These are phyloP conservation scores for Taeniopygia guttata DNA, from an alignment of 2,797 vertebrate genomes.

Conservation along the genomic window DNA sequence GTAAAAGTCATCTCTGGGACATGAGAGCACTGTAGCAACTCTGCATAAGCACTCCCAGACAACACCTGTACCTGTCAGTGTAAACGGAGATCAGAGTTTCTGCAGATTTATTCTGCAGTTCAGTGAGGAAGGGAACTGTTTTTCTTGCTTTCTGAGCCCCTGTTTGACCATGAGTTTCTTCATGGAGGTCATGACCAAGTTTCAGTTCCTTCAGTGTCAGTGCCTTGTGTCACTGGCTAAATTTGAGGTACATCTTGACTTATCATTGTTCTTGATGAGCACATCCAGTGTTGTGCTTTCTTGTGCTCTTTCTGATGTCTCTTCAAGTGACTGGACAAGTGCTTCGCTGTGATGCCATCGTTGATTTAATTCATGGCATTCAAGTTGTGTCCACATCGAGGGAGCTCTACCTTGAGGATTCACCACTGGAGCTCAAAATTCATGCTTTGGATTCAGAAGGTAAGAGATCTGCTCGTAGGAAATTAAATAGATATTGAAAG, in stretches of 20 bases:
- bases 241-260: not conserved
- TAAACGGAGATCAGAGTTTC: not conserved
- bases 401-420: constrained; percentile 94
- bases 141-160: not conserved
- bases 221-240: not conserved
- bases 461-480: constrained; percentile 43
- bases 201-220: not conserved
- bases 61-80: not conserved
- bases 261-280: not conserved
- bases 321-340: constrained; percentile 89
- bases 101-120: not conserved
- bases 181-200: not conserved
- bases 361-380: constrained; percentile 85
- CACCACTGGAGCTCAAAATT: constrained; percentile 88
- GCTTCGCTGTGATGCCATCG: constrained; percentile 92
- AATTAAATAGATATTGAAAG: not conserved
- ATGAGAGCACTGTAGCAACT: not conserved
- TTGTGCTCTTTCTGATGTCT: not conserved
- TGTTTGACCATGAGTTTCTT: not conserved
- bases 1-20: not conserved
- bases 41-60: not conserved
- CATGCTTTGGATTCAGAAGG: constrained; percentile 95
- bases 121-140: not conserved
- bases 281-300: not conserved
- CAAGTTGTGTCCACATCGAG: constrained; percentile 89